These are phyloP conservation scores for Aurelia sp. DNA, from an alignment of 30 jellyfish, hydroid and myxozoan species.

Conservation along the genomic window DNA sequence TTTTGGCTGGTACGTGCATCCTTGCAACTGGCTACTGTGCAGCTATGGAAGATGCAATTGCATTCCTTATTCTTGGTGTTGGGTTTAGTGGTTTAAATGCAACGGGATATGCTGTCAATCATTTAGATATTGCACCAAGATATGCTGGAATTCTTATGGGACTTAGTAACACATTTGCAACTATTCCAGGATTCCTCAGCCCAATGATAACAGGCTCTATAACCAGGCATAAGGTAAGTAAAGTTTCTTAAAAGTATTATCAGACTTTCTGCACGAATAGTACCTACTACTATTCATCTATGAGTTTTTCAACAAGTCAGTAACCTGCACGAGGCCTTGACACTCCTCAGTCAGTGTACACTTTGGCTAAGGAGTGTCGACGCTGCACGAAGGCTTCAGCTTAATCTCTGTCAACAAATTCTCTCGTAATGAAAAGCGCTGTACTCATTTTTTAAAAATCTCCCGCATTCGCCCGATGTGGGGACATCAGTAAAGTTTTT, in stretches of 20 bases:
- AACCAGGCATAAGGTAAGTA: constrained; percentile 72
- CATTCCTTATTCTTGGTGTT: constrained; percentile 87
- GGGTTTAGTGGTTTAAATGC: constrained; percentile 97
- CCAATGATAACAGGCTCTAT: constrained; percentile 92
- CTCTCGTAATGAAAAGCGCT: no score
- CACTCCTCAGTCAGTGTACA: no score
- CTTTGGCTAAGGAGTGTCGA: no score
- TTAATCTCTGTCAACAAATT: no score
- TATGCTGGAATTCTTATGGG: constrained; percentile 94
- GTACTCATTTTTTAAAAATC: no score
- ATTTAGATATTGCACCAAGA: constrained; percentile 91
- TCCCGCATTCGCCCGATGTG: no score
- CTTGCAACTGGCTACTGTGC: constrained; percentile 88
- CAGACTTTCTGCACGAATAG: not conserved
- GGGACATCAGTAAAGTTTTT: no score
- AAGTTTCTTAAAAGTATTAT: not conserved
- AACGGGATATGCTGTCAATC: constrained; percentile 95
- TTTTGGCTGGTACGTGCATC: constrained; percentile 87
- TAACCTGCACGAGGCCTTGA: no score
- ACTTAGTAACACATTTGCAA: constrained; percentile 91
- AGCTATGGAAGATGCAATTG: constrained; percentile 85
- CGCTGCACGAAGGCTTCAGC: no score
- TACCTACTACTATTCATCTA: no score
- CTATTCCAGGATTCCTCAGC: constrained; percentile 92
- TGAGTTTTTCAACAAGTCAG: no score